Conservation (phyloP, 2,888 invertebrate species). For the Abrostola tripartita region DNA sequence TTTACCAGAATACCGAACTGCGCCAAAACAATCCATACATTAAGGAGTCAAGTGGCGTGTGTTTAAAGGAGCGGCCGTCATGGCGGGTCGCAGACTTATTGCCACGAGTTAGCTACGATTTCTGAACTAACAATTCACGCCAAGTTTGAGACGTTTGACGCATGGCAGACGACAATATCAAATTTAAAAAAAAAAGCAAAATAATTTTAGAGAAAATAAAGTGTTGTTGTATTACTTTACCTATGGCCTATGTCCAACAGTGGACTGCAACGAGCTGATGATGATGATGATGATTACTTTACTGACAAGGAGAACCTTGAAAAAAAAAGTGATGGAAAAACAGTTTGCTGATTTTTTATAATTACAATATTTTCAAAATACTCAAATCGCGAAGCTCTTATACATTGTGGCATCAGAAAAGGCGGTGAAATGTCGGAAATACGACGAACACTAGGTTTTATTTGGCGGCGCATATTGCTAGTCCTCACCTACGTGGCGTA, state of each 20-base stretch:
- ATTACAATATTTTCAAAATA: background rate
- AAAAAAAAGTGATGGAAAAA: too few species aligned
- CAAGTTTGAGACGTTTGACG: slow-evolving; percentile 46
- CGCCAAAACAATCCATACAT: slow-evolving; percentile 76
- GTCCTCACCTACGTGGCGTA: slow-evolving; percentile 42
- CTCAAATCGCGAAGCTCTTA: slow-evolving; percentile 2
- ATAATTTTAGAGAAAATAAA: background rate
- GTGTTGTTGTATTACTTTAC: background rate
- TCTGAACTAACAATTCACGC: slow-evolving; percentile 67
- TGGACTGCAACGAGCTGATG: too few species aligned
- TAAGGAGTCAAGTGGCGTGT: slow-evolving; percentile 75
- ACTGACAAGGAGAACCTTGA: too few species aligned
- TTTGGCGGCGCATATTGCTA: slow-evolving; percentile 62
- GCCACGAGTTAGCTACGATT: slow-evolving; percentile 68
- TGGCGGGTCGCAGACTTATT: slow-evolving; percentile 71
- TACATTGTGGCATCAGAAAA: slow-evolving; percentile 33
- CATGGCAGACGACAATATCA: too few species aligned
- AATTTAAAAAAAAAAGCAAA: too few species aligned
- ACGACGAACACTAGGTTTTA: slow-evolving; percentile 65
- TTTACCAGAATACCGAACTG: slow-evolving; percentile 39
- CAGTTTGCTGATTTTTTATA: background rate
- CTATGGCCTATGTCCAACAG: too few species aligned
- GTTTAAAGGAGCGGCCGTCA: slow-evolving; percentile 72
- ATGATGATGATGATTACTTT: too few species aligned
- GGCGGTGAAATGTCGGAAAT: slow-evolving; percentile 48